Evolutionary conservation across 92 coral and sea anemone species (phyloP).

Genomic region (Bergia sp.): DNA sequence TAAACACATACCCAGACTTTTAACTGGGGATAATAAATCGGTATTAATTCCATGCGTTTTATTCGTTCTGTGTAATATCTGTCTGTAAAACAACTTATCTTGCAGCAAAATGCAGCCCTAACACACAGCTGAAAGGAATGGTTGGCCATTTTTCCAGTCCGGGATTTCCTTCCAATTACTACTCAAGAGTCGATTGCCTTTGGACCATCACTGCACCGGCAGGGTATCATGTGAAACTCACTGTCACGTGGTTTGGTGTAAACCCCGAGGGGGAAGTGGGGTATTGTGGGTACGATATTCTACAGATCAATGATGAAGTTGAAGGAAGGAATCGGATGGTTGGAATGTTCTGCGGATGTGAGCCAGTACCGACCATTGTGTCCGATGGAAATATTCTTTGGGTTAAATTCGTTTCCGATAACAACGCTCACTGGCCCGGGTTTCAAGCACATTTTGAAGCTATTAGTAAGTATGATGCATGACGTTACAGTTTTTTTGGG

Average conservation of each 20-base stretch:
- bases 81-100: neutral
- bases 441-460: slow-evolving; percentile 40
- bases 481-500: neutral
- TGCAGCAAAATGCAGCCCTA: slow-evolving; percentile 21
- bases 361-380: slow-evolving; percentile 3
- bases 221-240: slow-evolving; percentile 25
- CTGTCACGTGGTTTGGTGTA: slow-evolving; percentile 38
- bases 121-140: slow-evolving; percentile 33
- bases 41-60: no score
- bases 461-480: slow-evolving; percentile 17
- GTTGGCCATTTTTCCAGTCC: slow-evolving; percentile 42
- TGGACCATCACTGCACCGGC: slow-evolving; percentile 43
- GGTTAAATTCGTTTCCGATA: slow-evolving; percentile 28
- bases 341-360: slow-evolving; percentile 46
- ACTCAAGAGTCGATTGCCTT: slow-evolving; percentile 7
- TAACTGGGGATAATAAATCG: no score
- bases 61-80: neutral
- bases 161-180: slow-evolving; percentile 27
- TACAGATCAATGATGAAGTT: slow-evolving; percentile 40
- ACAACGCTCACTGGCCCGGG: slow-evolving; percentile 36
- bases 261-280: slow-evolving; percentile 7
- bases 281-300: slow-evolving; percentile 41
- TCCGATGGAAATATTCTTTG: slow-evolving; percentile 27
- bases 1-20: neutral
- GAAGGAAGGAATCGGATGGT: slow-evolving; percentile 32